These are phyloP conservation scores for Pelodiscus sinensis DNA, from an alignment of 2,113 vertebrate genomes.

Conservation along the genomic window DNA sequence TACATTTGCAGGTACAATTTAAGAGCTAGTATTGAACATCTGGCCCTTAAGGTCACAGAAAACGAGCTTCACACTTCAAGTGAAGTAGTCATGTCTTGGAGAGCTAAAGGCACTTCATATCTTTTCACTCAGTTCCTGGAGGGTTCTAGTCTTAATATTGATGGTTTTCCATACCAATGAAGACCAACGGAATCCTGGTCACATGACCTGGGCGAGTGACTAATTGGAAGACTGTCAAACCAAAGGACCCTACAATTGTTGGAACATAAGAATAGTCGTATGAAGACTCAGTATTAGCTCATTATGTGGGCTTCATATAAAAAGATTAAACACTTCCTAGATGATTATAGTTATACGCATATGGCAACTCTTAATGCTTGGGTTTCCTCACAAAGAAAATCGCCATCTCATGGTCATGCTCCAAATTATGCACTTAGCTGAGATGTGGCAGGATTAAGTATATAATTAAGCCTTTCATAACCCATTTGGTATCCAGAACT, in stretches of 20 bases:
- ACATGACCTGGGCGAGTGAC: too few species aligned
- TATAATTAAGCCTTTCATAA: background rate
- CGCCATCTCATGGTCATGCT: background rate
- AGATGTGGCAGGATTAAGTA: background rate
- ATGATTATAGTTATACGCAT: background rate
- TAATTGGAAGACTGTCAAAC: background rate
- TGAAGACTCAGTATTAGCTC: background rate
- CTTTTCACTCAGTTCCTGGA: background rate
- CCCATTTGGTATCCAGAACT: too few species aligned
- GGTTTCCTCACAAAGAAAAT: background rate
- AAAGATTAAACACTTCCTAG: background rate
- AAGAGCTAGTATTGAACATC: background rate
- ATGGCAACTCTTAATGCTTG: constrained; percentile 2
- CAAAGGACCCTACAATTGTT: background rate
- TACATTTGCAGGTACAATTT: background rate
- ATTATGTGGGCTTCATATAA: background rate
- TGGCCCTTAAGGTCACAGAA: background rate
- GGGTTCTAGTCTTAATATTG: background rate
- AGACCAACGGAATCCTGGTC: background rate
- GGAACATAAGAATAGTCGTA: background rate
- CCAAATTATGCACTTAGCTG: background rate
- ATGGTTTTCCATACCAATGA: background rate
- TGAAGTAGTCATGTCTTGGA: background rate
- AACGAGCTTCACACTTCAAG: background rate
- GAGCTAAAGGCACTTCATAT: background rate